Conservation (phyloP, 64 coral and sea anemone genomes). For the Porites australiensis region DNA sequence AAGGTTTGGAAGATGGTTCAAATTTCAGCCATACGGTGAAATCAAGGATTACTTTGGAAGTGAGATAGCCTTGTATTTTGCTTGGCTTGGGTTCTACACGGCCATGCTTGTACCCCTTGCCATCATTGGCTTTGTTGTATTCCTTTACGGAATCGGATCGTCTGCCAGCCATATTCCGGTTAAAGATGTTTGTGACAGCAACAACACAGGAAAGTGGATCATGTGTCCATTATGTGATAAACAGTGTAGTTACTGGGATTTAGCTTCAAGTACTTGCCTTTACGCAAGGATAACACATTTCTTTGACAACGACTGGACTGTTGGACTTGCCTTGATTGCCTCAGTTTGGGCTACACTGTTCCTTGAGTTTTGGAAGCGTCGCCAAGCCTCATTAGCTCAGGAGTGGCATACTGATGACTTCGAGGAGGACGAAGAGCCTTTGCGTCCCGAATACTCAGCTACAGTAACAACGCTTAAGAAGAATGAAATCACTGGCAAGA, state of each 20-base stretch:
- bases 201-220: slow-evolving; percentile 30
- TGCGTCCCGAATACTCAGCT: slow-evolving; percentile 82
- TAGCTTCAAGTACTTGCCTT: slow-evolving; percentile 67
- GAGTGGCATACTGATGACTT: slow-evolving; percentile 89
- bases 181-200: slow-evolving; percentile 69
- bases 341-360: slow-evolving; percentile 93
- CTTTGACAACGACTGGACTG: slow-evolving; percentile 92
- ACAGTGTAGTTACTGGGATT: slow-evolving; percentile 91
- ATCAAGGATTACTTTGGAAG: slow-evolving; percentile 98
- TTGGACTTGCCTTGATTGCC: slow-evolving; percentile 77
- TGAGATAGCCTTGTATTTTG: slow-evolving; percentile 89
- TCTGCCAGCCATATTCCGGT: slow-evolving; percentile 71
- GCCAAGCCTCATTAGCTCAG: slow-evolving; percentile 77
- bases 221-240: slow-evolving; percentile 97
- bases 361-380: slow-evolving; percentile 93
- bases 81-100: slow-evolving; percentile 97
- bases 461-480: slow-evolving; percentile 76
- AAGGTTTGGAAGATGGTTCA: slow-evolving; percentile 67
- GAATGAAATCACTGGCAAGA: slow-evolving; percentile 80
- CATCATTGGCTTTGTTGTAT: slow-evolving; percentile 83
- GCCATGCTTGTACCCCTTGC: slow-evolving; percentile 91
- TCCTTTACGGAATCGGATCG: slow-evolving; percentile 87
- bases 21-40: slow-evolving; percentile 90
- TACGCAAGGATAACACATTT: slow-evolving; percentile 81
- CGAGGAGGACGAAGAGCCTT: slow-evolving; percentile 88